Percentiles rank a stretch among this genome's conserved stretches.
phyloP scores from a whole-genome alignment of 2,113 vertebrate species.

The Trogon melanurus region DNA sequence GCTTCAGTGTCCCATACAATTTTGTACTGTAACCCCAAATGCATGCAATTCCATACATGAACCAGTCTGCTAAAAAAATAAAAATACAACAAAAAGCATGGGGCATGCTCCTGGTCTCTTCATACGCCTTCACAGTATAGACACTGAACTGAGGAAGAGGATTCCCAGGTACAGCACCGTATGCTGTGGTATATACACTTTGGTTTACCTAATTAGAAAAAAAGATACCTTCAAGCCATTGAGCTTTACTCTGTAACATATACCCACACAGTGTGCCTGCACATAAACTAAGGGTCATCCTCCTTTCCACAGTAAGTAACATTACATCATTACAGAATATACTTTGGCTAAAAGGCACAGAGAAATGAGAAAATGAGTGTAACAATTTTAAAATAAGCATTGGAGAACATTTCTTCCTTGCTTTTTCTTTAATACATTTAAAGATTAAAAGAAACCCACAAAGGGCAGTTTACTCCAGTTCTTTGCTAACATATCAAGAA shows the following conservation, averaged over 20 bases:
- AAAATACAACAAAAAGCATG: not conserved
- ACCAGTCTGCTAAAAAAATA: not conserved
- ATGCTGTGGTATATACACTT: not conserved
- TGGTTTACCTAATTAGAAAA: not conserved
- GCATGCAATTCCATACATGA: not conserved
- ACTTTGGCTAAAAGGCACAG: not conserved
- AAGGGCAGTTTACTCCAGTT: not conserved
- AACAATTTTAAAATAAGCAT: not conserved
- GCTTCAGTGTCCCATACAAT: not conserved
- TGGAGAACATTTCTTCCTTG: not conserved
- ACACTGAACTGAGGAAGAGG: not conserved
- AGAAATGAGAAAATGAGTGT: not conserved
- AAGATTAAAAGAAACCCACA: not conserved
- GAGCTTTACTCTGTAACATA: not conserved
- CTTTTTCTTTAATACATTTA: not conserved
- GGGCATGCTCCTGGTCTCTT: not conserved
- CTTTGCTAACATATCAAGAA: not conserved
- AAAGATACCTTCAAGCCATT: not conserved
- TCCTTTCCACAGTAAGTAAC: not conserved
- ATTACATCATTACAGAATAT: not conserved
- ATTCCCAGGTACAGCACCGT: not conserved
- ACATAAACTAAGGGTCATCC: not conserved
- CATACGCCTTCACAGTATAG: not conserved
- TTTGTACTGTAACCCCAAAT: not conserved
- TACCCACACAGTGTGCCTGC: not conserved